Evolutionary conservation across 2,888 invertebrate species (phyloP).

Genomic region (Spilarctia lutea): DNA sequence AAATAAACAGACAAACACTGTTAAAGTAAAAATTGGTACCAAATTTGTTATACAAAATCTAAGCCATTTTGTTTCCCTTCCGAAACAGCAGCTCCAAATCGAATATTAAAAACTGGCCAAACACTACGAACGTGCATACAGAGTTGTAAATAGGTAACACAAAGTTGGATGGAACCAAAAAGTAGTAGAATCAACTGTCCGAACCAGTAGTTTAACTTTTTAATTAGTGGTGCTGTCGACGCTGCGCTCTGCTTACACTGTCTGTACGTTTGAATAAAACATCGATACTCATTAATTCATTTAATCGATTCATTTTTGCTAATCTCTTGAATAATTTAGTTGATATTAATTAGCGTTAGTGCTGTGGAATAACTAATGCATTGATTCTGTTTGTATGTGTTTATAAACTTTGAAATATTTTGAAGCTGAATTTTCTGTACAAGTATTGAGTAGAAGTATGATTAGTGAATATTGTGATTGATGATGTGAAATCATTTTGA

Average conservation of each 20-base stretch:
- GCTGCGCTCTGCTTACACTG: conserved; percentile 27
- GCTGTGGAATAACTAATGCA: background rate
- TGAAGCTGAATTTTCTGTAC: background rate
- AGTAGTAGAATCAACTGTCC: conserved; percentile 71
- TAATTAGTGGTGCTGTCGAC: conserved; percentile 70
- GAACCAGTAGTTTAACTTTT: conserved; percentile 75
- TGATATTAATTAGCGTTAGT: conserved; percentile 19
- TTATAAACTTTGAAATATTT: background rate
- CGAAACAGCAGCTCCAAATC: conserved; percentile 13
- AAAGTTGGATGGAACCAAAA: conserved; percentile 58
- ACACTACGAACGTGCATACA: conserved; percentile 39
- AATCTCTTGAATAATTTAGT: conserved; percentile 43
- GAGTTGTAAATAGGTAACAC: conserved; percentile 36
- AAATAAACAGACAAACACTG: background rate
- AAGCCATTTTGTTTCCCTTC: conserved; percentile 1
- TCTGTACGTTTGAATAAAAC: conserved; percentile 41
- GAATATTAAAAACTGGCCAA: conserved; percentile 29
- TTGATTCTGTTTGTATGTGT: conserved; percentile 1
- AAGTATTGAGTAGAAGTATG: too few species aligned
- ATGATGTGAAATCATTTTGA: too few species aligned
- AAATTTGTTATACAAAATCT: background rate
- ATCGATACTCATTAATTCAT: conserved; percentile 50
- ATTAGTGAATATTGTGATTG: too few species aligned
- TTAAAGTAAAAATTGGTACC: background rate
- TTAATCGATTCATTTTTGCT: conserved; percentile 48